These are phyloP conservation scores for Melierax canorus DNA, from an alignment of 2,113 vertebrate species.

Conservation along the genomic window DNA sequence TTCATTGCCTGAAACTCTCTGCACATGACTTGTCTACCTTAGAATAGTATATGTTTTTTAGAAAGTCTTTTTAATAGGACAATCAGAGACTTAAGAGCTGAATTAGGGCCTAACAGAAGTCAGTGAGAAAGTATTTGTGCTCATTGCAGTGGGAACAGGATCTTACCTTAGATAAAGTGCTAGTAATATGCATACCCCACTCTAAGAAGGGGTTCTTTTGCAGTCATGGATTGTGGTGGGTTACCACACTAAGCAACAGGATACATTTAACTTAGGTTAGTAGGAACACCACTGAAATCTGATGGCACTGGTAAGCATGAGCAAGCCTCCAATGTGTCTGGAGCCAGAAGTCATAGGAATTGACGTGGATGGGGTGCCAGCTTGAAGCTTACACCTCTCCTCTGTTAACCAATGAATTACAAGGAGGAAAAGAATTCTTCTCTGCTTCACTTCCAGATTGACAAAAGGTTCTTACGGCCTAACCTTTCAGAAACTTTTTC, in stretches of 20 bases:
- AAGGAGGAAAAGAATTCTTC: background rate
- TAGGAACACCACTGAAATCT: background rate
- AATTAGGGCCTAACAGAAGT: background rate
- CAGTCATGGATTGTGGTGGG: background rate
- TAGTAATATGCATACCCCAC: background rate
- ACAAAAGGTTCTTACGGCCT: background rate
- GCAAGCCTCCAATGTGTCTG: background rate
- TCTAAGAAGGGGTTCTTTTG: background rate
- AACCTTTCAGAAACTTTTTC: background rate
- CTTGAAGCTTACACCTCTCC: background rate
- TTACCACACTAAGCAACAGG: background rate
- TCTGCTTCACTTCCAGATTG: background rate
- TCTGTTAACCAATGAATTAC: background rate
- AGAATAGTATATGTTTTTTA: background rate
- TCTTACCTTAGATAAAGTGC: background rate
- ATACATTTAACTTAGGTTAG: background rate
- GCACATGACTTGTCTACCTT: background rate
- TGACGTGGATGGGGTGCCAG: background rate
- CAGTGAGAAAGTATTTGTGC: background rate
- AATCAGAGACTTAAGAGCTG: background rate
- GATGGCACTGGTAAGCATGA: background rate
- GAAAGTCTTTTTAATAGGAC: background rate
- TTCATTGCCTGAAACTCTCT: background rate
- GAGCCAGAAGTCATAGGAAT: background rate
- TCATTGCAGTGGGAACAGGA: background rate